phyloP scores from a whole-genome alignment of 2,888 invertebrate genomes.

The Luffia ferchaultella region DNA sequence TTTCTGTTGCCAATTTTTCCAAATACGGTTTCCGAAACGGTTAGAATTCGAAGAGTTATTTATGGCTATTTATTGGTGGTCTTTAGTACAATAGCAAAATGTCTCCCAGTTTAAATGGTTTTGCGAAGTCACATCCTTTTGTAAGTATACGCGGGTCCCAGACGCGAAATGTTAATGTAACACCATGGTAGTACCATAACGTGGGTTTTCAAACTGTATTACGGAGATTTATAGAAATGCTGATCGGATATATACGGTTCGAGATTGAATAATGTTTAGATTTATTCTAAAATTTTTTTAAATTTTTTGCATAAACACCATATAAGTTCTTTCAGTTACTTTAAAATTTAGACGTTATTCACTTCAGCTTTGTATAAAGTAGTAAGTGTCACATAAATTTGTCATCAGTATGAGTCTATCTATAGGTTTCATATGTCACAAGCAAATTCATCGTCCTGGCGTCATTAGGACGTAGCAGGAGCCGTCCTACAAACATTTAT shows the following conservation, averaged over 20 bases:
- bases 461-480: too few relatives aligned
- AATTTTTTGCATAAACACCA: too few relatives aligned
- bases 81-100: constrained; percentile 27
- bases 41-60: constrained; percentile 27
- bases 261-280: not conserved
- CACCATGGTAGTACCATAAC: constrained; percentile 5
- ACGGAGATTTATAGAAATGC: not conserved
- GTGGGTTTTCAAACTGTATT: constrained; percentile 29
- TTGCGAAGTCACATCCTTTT: constrained; percentile 53
- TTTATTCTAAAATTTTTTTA: too few relatives aligned
- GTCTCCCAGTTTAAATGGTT: constrained; percentile 20
- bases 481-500: too few relatives aligned
- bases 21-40: constrained; percentile 44
- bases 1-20: constrained; percentile 35
- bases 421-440: too few relatives aligned
- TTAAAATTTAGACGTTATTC: too few relatives aligned
- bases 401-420: too few relatives aligned
- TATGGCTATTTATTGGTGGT: constrained; percentile 52
- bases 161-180: not conserved
- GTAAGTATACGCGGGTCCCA: constrained; percentile 38
- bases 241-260: not conserved
- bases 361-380: too few relatives aligned
- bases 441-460: too few relatives aligned
- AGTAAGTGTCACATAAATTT: too few relatives aligned
- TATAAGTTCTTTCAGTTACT: too few relatives aligned